phyloP scores from a whole-genome alignment of 2,797 vertebrate genomes.

The Enteromius unitaeniatus region DNA sequence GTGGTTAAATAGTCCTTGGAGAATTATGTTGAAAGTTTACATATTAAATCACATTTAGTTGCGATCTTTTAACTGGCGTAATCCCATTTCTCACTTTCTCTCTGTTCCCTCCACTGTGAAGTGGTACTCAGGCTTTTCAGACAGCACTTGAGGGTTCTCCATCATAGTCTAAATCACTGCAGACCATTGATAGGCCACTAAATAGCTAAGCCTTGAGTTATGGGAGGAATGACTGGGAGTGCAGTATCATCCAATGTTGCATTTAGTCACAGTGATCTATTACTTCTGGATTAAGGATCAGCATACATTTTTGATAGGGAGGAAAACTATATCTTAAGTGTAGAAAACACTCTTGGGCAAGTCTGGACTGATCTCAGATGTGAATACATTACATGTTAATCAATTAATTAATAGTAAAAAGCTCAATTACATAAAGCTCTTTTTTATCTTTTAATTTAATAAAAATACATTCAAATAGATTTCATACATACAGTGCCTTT shows the following conservation, averaged over 20 bases:
- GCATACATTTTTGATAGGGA: neutral
- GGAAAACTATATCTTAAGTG: neutral
- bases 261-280: constrained; percentile 1
- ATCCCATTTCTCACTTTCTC: neutral
- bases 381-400: neutral
- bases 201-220: neutral
- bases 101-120: neutral
- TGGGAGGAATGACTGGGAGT: neutral
- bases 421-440: neutral
- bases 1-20: neutral
- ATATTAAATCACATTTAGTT: neutral
- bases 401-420: neutral
- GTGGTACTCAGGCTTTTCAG: constrained; percentile 9
- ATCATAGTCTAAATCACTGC: neutral
- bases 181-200: constrained; percentile 8
- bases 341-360: neutral
- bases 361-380: neutral
- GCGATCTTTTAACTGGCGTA: neutral
- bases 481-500: neutral
- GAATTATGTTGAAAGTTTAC: constrained; percentile 4
- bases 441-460: neutral
- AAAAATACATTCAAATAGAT: neutral
- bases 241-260: neutral
- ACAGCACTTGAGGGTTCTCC: constrained; percentile 1
- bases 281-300: neutral